phyloP scores from a whole-genome alignment of 2,888 invertebrate species.

The Drosophila atroscutellata region DNA sequence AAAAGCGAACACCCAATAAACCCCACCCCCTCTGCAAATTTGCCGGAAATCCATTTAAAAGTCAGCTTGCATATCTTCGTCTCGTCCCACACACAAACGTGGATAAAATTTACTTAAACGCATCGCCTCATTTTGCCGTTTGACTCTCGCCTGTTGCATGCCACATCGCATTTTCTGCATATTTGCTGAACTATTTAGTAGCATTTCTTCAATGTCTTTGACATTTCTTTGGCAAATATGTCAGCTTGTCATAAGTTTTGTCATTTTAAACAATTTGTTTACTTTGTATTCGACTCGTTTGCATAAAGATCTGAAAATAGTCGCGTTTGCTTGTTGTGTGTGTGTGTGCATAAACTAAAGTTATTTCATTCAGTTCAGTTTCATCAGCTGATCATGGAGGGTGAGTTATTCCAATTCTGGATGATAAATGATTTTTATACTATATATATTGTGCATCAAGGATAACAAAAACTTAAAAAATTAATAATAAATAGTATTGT shows the following conservation, averaged over 20 bases:
- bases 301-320: neutral
- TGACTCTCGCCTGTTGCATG: slow-evolving; percentile 51
- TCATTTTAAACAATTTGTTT: slow-evolving; percentile 38
- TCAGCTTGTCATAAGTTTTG: slow-evolving; percentile 25
- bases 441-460: neutral
- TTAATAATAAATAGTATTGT: neutral
- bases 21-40: slow-evolving; percentile 63
- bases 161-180: slow-evolving; percentile 21
- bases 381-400: slow-evolving; percentile 30
- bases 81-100: slow-evolving; percentile 15
- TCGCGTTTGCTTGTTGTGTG: slow-evolving; percentile 14
- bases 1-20: neutral
- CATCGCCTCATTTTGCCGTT: slow-evolving; percentile 32
- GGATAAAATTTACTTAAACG: slow-evolving; percentile 33
- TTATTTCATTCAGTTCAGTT: slow-evolving; percentile 1
- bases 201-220: slow-evolving; percentile 18
- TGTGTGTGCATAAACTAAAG: slow-evolving; percentile 11
- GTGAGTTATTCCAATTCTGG: slow-evolving; percentile 20
- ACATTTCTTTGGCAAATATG: slow-evolving; percentile 13
- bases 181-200: slow-evolving; percentile 43
- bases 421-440: neutral
- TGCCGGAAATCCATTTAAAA: slow-evolving; percentile 68
- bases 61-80: slow-evolving; percentile 49
- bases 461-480: neutral
- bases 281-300: slow-evolving; percentile 19